These are phyloP conservation scores for Cantharis rustica DNA, from an alignment of 2,888 invertebrate species.

Conservation along the genomic window DNA sequence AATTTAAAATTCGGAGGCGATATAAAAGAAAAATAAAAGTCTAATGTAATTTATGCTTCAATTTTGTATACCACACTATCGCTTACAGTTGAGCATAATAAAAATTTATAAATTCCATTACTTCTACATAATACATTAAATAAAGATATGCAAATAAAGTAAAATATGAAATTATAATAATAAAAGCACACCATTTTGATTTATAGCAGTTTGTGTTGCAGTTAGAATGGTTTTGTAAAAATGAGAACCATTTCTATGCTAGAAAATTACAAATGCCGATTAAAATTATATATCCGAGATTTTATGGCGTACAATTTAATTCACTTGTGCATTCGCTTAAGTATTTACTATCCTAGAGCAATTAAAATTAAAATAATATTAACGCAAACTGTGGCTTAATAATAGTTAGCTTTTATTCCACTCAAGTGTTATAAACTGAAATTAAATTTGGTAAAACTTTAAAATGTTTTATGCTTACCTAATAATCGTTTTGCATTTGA, in stretches of 20 bases:
- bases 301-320: conserved; percentile 1
- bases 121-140: neutral
- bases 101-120: neutral
- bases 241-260: neutral
- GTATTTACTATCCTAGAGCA: neutral
- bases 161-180: neutral
- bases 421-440: neutral
- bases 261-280: neutral
- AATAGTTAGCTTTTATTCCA: neutral
- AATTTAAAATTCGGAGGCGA: neutral
- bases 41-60: neutral
- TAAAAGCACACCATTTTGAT: neutral
- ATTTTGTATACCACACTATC: neutral
- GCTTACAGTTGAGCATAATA: neutral
- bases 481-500: neutral
- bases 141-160: neutral
- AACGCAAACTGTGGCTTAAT: neutral
- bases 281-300: neutral
- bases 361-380: neutral
- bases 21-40: neutral
- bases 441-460: neutral
- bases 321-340: neutral
- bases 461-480: neutral
- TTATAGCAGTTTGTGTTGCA: neutral
- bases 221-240: neutral